These are phyloP conservation scores for Tetragnatha montana DNA, from an alignment of 2,888 invertebrate species.

Conservation along the genomic window DNA sequence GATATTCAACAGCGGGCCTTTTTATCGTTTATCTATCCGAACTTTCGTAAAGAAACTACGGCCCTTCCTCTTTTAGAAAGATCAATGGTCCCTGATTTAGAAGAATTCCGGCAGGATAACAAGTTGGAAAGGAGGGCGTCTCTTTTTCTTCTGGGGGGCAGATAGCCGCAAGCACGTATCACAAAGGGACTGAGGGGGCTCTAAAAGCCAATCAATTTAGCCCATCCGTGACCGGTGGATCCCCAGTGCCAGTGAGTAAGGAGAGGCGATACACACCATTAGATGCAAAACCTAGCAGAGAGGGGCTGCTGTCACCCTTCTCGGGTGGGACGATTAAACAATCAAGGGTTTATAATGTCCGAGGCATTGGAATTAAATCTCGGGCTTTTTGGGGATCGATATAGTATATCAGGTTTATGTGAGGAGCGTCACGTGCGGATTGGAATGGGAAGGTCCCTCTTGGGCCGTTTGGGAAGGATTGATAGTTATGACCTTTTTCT, in stretches of 20 bases:
- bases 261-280: constrained; percentile 50
- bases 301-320: not conserved
- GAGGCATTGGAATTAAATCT: not conserved
- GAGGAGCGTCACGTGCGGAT: too few species aligned
- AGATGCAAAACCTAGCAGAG: constrained; percentile 47
- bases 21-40: constrained; percentile 49
- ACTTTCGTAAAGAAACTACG: constrained; percentile 32
- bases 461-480: too few species aligned
- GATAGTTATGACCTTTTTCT: too few species aligned
- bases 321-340: not conserved
- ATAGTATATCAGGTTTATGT: too few species aligned
- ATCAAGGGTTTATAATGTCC: not conserved
- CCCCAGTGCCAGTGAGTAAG: constrained; percentile 37
- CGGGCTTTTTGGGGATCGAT: not conserved
- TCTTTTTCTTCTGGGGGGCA: constrained; percentile 41
- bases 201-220: constrained; percentile 51
- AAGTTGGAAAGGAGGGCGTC: constrained; percentile 38
- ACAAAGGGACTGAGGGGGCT: constrained; percentile 22
- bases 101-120: constrained; percentile 58
- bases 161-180: constrained; percentile 48
- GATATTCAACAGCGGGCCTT: constrained; percentile 52
- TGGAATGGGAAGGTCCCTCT: too few species aligned
- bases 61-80: constrained; percentile 41
- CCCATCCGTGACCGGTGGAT: constrained; percentile 46
- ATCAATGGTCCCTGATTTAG: constrained; percentile 56